Percentiles rank a stretch among this genome's conserved stretches.
These are phyloP conservation scores for Ooceraea biroi DNA, from an alignment of 1,140 invertebrate species.

Conservation along the genomic window DNA sequence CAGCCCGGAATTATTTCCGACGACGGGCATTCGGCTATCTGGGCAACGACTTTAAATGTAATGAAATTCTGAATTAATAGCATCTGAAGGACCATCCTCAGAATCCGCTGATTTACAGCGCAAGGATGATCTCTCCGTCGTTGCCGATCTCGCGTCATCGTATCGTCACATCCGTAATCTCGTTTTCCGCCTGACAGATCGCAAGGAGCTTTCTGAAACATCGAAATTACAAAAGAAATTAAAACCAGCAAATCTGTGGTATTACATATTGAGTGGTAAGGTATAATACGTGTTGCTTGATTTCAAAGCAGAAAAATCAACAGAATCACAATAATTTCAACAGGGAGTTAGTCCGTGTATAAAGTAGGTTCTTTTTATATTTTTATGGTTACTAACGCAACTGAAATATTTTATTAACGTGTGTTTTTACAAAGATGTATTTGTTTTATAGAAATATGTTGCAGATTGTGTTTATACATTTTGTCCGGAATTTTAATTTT, in stretches of 20 bases:
- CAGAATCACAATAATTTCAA: neutral
- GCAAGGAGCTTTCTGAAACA: constrained; percentile 70
- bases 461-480: no score
- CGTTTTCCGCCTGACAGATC: constrained; percentile 7
- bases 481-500: neutral
- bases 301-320: neutral
- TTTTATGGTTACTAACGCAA: no score
- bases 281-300: neutral
- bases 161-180: constrained; percentile 77
- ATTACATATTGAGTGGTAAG: neutral
- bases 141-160: constrained; percentile 76
- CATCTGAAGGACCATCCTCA: constrained; percentile 72
- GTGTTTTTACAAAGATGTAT: no score
- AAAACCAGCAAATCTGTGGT: neutral
- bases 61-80: constrained; percentile 71
- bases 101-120: constrained; percentile 60
- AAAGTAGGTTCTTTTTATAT: no score
- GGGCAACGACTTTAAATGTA: constrained; percentile 53
- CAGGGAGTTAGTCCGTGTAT: neutral
- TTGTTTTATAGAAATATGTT: no score
- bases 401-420: no score
- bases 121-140: constrained; percentile 62
- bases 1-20: constrained; percentile 87
- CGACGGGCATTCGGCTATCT: constrained; percentile 82
- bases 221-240: neutral